These are phyloP conservation scores for Chrysolina oricalcia DNA, from an alignment of 2,888 invertebrate genomes.

Conservation along the genomic window DNA sequence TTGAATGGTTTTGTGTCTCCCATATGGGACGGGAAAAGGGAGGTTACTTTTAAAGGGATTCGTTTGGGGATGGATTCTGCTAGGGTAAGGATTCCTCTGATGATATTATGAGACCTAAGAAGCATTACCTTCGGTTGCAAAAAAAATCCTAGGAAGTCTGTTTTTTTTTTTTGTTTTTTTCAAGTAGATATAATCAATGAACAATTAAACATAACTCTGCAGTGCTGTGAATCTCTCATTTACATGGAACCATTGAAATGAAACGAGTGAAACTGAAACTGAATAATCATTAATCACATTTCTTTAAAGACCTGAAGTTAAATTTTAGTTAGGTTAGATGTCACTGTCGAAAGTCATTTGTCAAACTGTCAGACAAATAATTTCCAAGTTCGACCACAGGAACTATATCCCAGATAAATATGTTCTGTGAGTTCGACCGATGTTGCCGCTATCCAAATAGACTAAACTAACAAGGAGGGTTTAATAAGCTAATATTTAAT, in stretches of 20 bases:
- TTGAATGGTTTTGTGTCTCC: slow-evolving; percentile 54
- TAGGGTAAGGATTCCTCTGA: slow-evolving; percentile 34
- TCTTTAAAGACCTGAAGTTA: not conserved
- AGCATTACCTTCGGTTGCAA: slow-evolving; percentile 36
- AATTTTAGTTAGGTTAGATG: not conserved
- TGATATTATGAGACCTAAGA: slow-evolving; percentile 27
- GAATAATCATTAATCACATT: no score
- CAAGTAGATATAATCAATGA: not conserved
- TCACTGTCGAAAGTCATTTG: not conserved
- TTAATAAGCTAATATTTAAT: no score
- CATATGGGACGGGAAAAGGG: slow-evolving; percentile 49
- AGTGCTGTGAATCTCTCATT: no score
- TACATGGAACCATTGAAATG: no score
- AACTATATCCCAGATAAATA: no score
- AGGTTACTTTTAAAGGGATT: slow-evolving; percentile 15
- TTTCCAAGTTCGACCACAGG: no score
- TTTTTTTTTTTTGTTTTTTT: not conserved
- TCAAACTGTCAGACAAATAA: not conserved
- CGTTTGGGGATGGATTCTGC: slow-evolving; percentile 27
- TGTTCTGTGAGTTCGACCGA: no score
- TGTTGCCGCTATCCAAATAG: no score
- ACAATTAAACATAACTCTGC: not conserved
- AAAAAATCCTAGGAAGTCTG: not conserved
- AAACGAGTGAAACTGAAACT: no score
- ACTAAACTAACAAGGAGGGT: no score